Base-by-base conservation (phyloP, 1,140 invertebrate genomes). In the Leptoteleia sp. region DNA sequence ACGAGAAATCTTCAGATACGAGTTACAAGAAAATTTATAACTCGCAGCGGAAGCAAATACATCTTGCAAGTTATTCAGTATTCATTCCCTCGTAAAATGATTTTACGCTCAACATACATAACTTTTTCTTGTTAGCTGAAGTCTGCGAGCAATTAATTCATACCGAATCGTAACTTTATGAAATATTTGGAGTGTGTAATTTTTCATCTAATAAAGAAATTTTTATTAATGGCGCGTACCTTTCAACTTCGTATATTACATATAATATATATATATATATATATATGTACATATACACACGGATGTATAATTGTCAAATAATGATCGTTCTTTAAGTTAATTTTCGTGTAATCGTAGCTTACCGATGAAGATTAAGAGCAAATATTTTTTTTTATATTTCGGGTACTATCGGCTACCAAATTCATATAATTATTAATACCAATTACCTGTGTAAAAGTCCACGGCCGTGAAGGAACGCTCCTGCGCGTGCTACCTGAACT, bases 381-480 rank as follows among this genome's bases (percentile, higher is more conserved):
- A n/a, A n/a, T n/a, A n/a, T n/a, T n/a, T n/a, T n/a, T n/a, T n/a
- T n/a, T n/a, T n/a, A n/a, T n/a, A n/a, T n/a, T n/a, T n/a, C n/a
- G n/a, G n/a, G n/a, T n/a, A 38, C 16, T 38, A 15, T 38, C 12
- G 31, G 3, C 1, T 38, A n/a, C n/a, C n/a, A n/a, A n/a, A n/a
- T n/a, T n/a, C n/a, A n/a, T n/a, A n/a, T 6, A 4, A 40, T 59
- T 59, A 45, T 38, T 81, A 55, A 43, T 33, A 4, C 6, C 19
- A 57, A 45, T 61, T 61, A 76, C 88, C 86, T 95, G 85, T 99
- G 97, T 16, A 98, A 91, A 15, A 99, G 91, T 57, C 94, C 93
- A 80, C 96, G 94, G 9, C 95, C 93, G 84, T 99, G 97, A 55
- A 99, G 91, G 87, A 96, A 98, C 68, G 95, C 94, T 48, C 98